Evolutionary conservation across 2,888 invertebrate species (phyloP), one percentile per base, ranked within the genome.

Genomic region (Trypoxylon attenuatum): DNA sequence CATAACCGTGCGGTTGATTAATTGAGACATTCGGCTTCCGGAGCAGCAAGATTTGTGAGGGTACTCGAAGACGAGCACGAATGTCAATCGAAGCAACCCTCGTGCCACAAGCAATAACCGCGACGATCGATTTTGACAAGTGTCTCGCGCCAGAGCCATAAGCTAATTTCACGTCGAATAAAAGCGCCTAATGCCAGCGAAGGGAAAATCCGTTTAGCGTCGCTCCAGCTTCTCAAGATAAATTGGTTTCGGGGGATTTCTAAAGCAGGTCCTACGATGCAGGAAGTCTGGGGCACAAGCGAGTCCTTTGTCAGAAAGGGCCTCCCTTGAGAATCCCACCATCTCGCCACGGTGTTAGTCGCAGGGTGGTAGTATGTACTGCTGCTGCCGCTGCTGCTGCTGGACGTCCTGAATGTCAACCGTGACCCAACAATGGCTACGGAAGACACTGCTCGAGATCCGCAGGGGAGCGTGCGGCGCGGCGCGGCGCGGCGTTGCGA

Each of bases 121-220:
- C 53, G 67, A 29, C 71, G 75, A 74, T 71, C 75, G 67, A 74
- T 55, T 54, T 47, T 21, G 47, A n/a, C 25, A 41, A 22, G 38
- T 47, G 47, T 39, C 56, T 50, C 66, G 59, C 53, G 33, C 47
- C 53, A 16, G 47, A 33, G 67, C 74, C 71, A 73, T 77, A 76
- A 81, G 76, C 80, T 81, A 81, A 82, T 84, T 82, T 81, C 75
- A 74, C 81, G 72, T 73, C 73, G 79, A 76, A 82, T 83, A 78
- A 79, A 76, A 81, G 78, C 76, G 73, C 70, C 76, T 78, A 79
- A 77, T 79, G 71, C 72, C 69, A 42, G 65, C 66, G 70, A 52
- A 73, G 69, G 62, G 73, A 71, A 83, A 83, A 83, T 83, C 83
- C 83, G 82, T 83, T 83, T 83, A 83, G 77, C 74, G 76, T 77